Conservation (phyloP, 2,113 vertebrate species). For the Apteryx owenii region DNA sequence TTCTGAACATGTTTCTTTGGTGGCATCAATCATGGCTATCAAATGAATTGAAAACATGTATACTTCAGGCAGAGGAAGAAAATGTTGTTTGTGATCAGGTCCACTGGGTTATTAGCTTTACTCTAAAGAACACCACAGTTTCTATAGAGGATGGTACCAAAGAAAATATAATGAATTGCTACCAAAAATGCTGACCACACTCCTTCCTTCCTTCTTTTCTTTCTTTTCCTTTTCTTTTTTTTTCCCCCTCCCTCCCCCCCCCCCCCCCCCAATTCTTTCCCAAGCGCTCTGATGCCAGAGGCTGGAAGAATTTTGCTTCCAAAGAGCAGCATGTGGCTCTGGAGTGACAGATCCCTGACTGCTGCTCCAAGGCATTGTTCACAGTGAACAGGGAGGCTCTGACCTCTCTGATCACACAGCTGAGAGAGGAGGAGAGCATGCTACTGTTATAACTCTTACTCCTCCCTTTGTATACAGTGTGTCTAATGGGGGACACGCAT, state of each 20-base stretch:
- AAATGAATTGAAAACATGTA: constrained; percentile 59
- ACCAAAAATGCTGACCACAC: not conserved
- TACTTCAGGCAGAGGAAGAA: constrained; percentile 24
- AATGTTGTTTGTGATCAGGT: constrained; percentile 44
- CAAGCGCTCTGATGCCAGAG: constrained; percentile 51
- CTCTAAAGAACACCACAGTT: not conserved
- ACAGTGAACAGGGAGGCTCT: constrained; percentile 11
- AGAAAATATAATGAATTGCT: not conserved
- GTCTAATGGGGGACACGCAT: not conserved
- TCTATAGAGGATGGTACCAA: not conserved
- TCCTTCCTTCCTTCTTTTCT: not conserved
- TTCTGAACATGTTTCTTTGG: constrained; percentile 34
- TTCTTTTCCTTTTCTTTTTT: rapidly evolving
- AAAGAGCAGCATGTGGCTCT: constrained; percentile 70
- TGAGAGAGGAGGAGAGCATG: constrained; percentile 48
- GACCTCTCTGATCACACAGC: constrained; percentile 65
- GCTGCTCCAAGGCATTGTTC: constrained; percentile 73
- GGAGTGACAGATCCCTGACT: constrained; percentile 70
- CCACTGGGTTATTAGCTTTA: constrained; percentile 19
- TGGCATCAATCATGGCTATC: constrained; percentile 52
- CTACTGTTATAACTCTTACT: constrained; percentile 42
- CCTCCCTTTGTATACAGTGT: not conserved
- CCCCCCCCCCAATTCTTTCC: not conserved
- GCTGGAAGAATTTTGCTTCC: constrained; percentile 65
- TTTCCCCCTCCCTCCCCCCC: not conserved